Percentiles rank a stretch among this genome's conserved stretches.
phyloP scores from a whole-genome alignment of 2,797 vertebrate species.

The Steatocranus sp. region DNA sequence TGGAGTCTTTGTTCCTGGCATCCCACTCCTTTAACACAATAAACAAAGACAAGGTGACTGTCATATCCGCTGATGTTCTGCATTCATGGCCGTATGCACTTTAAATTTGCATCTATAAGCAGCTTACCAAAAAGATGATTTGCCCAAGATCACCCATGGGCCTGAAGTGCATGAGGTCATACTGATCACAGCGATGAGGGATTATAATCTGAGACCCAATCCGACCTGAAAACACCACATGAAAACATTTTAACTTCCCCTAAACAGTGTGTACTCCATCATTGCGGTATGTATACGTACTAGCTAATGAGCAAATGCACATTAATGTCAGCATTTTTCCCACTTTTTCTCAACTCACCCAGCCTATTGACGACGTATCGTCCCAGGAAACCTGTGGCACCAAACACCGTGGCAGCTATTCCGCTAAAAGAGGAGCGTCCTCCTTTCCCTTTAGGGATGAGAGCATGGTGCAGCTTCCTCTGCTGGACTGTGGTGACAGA shows the following conservation, averaged over 20 bases:
- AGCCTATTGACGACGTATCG: slow-evolving; percentile 89
- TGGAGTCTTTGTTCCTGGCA: slow-evolving; percentile 83
- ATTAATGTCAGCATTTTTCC: rapidly evolving
- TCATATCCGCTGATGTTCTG: neutral
- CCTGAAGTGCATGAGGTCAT: slow-evolving; percentile 87
- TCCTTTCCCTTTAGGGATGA: slow-evolving; percentile 86
- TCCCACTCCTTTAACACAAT: slow-evolving; percentile 85
- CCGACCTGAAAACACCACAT: slow-evolving; percentile 74
- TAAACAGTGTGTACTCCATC: rapidly evolving
- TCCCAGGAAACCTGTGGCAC: slow-evolving; percentile 92
- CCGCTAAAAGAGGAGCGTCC: slow-evolving; percentile 93
- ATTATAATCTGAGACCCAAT: slow-evolving; percentile 90
- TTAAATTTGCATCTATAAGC: neutral
- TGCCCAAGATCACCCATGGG: slow-evolving; percentile 97
- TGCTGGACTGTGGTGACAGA: slow-evolving; percentile 61
- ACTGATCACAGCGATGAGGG: slow-evolving; percentile 89
- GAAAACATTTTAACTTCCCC: neutral
- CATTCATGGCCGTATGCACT: neutral
- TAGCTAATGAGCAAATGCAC: neutral
- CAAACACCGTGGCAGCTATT: slow-evolving; percentile 91
- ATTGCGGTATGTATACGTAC: neutral
- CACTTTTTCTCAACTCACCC: slow-evolving; percentile 72
- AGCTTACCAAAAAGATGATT: slow-evolving; percentile 86
- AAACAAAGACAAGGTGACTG: neutral
- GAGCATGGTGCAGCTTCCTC: slow-evolving; percentile 82